Evolutionary conservation across 2,888 invertebrate genomes (phyloP).

Genomic region (Trichacis sp.): DNA sequence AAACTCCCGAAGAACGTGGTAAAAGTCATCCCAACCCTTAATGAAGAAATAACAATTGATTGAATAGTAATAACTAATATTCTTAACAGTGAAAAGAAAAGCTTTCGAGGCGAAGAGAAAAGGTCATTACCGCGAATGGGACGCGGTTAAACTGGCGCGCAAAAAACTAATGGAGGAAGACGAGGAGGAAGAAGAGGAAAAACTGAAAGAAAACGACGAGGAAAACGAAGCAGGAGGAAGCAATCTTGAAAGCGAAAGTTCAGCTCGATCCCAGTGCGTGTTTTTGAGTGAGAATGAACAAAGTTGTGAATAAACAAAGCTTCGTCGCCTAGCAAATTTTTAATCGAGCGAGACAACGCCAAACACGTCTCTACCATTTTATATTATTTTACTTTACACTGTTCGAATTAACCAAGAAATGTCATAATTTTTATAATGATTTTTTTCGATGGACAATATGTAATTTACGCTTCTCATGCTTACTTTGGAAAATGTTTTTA

Average conservation of each 20-base stretch:
- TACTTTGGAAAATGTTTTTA: neutral
- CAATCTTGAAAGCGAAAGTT: slow-evolving; percentile 43
- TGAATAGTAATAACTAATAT: no score
- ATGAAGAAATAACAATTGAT: no score
- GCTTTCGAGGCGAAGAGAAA: slow-evolving; percentile 94
- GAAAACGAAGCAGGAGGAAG: slow-evolving; percentile 38
- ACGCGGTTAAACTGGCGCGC: slow-evolving; percentile 91
- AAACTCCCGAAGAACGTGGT: slow-evolving; percentile 71
- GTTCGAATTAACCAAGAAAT: no score
- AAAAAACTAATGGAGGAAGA: slow-evolving; percentile 92
- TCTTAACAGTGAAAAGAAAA: slow-evolving; percentile 74
- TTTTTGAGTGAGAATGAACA: slow-evolving; percentile 61
- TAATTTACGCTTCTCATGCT: slow-evolving; percentile 20
- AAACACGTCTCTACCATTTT: slow-evolving; percentile 34
- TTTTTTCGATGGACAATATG: slow-evolving; percentile 1
- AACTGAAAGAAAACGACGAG: slow-evolving; percentile 54
- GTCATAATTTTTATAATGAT: no score
- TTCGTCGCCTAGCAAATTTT: slow-evolving; percentile 41
- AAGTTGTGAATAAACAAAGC: slow-evolving; percentile 49
- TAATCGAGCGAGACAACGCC: slow-evolving; percentile 39
- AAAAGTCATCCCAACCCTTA: slow-evolving; percentile 13
- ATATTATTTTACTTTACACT: slow-evolving; percentile 32
- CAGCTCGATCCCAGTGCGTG: slow-evolving; percentile 62
- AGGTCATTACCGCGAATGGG: slow-evolving; percentile 97
- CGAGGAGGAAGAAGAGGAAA: slow-evolving; percentile 80